Base-by-base conservation (phyloP, 1,140 invertebrate species). In the Bradysia coprophila region DNA sequence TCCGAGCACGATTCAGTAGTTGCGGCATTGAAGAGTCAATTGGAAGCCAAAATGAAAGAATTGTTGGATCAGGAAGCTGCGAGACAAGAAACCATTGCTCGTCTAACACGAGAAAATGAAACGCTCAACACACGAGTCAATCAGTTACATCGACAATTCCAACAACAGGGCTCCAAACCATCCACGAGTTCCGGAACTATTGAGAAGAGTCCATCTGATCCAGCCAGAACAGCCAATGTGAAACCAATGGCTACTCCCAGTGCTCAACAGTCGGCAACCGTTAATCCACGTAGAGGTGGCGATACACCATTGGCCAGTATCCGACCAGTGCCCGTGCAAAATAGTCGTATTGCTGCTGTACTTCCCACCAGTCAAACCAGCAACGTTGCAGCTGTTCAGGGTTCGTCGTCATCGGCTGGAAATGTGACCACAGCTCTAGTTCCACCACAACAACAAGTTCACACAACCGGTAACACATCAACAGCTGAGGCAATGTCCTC, bases 301-400 rank as follows among this genome's bases (percentile, higher is more conserved):
- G 81, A 85, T 53, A 85, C 84, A 1, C 84, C 84, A 4, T 70
- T 90, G 41, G 90, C 89, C 8, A 92, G 88, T 49, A 94, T 95
- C 48, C 67, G 88, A 13, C 91, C 91, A 0, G 91, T 93, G 76
- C 86, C 77, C 41, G 75, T 68, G 44, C 76, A 68, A 45, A 76
- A 64, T 44, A 70, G 71, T 13, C 65, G 76, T 44, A 87, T 80
- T 20, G 81, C 78, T 2, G 81, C 82, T 9, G 81, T 87, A n/a
- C 64, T 84, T 46, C 83, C 81, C 1, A 78, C 76, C 23, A 77
- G 73, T n/a, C 60, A 60, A 42, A 54, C 40, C 4, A 32, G 44
- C 46, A 44, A 44, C 21, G 43, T 44, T 1, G 18, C 43, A 4
- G 21, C 33, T 11, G 23, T 41, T 41, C 43, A 41, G 21, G 38